phyloP scores from a whole-genome alignment of 2,797 vertebrate species.

The Pagetopsis macropterus region DNA sequence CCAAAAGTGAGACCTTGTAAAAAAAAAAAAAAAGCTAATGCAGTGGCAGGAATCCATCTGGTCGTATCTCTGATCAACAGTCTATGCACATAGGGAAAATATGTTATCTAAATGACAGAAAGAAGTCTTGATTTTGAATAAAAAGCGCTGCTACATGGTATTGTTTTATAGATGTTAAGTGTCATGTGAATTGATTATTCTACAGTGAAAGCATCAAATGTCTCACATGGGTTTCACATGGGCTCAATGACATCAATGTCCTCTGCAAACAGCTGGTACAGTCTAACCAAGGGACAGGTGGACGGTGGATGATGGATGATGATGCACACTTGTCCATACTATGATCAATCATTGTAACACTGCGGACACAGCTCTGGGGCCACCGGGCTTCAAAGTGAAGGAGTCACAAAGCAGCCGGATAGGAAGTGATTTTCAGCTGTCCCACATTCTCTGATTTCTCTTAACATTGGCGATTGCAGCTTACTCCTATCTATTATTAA shows the following conservation, averaged over 20 bases:
- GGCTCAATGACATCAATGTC: conserved; percentile 62
- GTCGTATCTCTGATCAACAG: conserved; percentile 13
- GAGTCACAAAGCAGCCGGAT: conserved; percentile 37
- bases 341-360: conserved; percentile 67
- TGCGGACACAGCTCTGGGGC: conserved; percentile 31
- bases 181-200: conserved; percentile 16
- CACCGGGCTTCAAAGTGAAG: conserved; percentile 22
- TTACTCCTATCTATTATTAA: conserved; percentile 25
- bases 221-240: conserved; percentile 46
- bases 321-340: conserved; percentile 27
- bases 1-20: conserved; percentile 1
- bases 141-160: neutral
- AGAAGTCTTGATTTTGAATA: conserved; percentile 10
- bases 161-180: neutral
- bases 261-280: conserved; percentile 64
- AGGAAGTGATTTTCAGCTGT: conserved; percentile 25
- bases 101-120: conserved; percentile 1
- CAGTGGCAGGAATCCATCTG: neutral
- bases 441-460: conserved; percentile 5
- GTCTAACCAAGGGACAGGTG: conserved; percentile 38
- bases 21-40: neutral
- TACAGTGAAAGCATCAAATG: conserved; percentile 36
- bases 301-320: conserved; percentile 60
- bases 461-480: conserved; percentile 13
- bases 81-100: neutral